phyloP scores from a whole-genome alignment of 2,113 vertebrate species.

The Poicephalus gulielmi region DNA sequence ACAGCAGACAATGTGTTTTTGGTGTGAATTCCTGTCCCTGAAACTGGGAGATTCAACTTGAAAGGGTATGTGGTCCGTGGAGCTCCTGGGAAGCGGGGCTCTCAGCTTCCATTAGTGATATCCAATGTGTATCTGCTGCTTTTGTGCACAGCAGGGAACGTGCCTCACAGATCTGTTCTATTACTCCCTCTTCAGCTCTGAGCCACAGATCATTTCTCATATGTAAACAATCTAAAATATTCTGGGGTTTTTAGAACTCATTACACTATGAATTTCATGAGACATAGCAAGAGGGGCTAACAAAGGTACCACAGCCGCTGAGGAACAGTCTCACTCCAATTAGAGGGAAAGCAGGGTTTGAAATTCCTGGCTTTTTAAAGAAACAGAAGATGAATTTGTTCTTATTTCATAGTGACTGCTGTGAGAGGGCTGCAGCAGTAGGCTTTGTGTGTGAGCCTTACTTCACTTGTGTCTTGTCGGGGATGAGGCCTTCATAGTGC shows the following conservation, averaged over 20 bases:
- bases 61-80: neutral
- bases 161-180: neutral
- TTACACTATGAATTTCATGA: neutral
- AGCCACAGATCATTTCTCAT: neutral
- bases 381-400: neutral
- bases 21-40: neutral
- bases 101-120: neutral
- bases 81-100: neutral
- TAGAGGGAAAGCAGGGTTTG: neutral
- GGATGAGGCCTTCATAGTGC: neutral
- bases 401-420: neutral
- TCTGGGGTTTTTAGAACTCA: neutral
- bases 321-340: neutral
- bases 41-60: neutral
- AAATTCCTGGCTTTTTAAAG: neutral
- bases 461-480: neutral
- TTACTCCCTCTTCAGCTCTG: neutral
- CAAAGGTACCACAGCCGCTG: neutral
- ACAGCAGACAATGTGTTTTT: accelerated
- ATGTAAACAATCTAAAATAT: neutral
- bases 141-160: neutral
- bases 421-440: neutral
- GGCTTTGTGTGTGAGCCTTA: neutral
- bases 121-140: neutral
- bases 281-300: neutral